Evolutionary conservation across 2,888 invertebrate species (phyloP).

Genomic region (Drosophila nr. medialis): DNA sequence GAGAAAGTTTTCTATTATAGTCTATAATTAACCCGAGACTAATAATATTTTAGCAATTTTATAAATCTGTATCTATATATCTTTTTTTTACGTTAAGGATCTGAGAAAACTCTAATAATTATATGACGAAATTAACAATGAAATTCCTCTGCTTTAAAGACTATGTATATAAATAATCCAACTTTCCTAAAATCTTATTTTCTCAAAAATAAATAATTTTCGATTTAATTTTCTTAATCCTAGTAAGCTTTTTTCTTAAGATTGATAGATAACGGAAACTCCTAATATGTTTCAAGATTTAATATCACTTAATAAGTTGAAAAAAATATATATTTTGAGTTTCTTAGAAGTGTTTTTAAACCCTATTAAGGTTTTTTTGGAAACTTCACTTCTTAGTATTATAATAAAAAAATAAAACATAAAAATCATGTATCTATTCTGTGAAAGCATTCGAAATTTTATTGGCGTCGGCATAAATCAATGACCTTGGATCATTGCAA

Average conservation of each 20-base stretch:
- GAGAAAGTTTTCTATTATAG: background rate
- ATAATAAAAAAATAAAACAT: background rate
- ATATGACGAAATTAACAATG: background rate
- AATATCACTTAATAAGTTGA: background rate
- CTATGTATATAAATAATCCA: background rate
- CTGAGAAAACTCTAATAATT: background rate
- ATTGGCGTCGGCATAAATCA: constrained; percentile 3
- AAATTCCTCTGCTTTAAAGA: background rate
- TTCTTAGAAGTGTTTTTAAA: background rate
- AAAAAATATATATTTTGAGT: background rate
- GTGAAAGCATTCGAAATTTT: background rate
- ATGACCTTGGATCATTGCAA: background rate
- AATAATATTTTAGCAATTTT: background rate
- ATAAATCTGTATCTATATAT: background rate
- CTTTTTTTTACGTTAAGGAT: background rate
- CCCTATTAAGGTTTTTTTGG: background rate
- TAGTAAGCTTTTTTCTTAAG: background rate
- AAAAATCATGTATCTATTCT: background rate
- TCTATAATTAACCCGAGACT: background rate
- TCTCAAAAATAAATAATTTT: background rate
- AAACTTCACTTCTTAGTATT: background rate
- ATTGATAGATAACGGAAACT: background rate
- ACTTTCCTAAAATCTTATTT: background rate
- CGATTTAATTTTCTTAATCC: background rate
- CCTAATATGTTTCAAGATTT: background rate